Percentiles rank a stretch among this genome's conserved stretches.
Evolutionary conservation across 2,113 vertebrate species (phyloP).

Genomic region (Eidolon helvum): DNA sequence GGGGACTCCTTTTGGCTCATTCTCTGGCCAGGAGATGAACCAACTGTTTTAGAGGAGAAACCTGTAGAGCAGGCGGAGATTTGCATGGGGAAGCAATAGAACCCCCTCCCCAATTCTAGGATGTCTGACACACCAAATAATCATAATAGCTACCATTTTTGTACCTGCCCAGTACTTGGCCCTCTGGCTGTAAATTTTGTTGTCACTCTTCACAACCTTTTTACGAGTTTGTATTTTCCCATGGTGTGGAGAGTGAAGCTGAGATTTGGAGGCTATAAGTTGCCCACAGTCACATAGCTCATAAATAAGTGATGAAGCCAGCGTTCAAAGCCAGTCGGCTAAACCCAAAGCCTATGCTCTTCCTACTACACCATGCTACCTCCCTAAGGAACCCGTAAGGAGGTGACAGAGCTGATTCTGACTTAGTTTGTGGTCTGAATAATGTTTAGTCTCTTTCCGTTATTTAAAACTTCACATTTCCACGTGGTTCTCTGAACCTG

Average conservation of each 20-base stretch:
- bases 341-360: not conserved
- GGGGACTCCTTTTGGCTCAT: not conserved
- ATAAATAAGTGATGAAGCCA: not conserved
- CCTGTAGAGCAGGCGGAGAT: not conserved
- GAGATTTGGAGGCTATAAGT: not conserved
- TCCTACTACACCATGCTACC: not conserved
- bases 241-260: not conserved
- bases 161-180: not conserved
- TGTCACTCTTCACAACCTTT: not conserved
- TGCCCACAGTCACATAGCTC: not conserved
- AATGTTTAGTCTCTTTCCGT: constrained; percentile 17
- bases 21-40: not conserved
- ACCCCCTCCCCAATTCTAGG: not conserved
- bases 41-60: not conserved
- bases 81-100: not conserved
- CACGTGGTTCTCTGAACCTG: constrained; percentile 42
- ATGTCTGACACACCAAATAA: not conserved
- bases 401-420: constrained; percentile 33
- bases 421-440: constrained; percentile 28
- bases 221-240: constrained; percentile 1
- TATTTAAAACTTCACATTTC: constrained; percentile 56
- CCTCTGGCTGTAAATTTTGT: not conserved
- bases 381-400: not conserved
- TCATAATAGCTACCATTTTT: not conserved
- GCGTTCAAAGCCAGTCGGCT: not conserved